Conservation (phyloP, 2,888 invertebrate genomes). For the Pristionchus arcanus region DNA sequence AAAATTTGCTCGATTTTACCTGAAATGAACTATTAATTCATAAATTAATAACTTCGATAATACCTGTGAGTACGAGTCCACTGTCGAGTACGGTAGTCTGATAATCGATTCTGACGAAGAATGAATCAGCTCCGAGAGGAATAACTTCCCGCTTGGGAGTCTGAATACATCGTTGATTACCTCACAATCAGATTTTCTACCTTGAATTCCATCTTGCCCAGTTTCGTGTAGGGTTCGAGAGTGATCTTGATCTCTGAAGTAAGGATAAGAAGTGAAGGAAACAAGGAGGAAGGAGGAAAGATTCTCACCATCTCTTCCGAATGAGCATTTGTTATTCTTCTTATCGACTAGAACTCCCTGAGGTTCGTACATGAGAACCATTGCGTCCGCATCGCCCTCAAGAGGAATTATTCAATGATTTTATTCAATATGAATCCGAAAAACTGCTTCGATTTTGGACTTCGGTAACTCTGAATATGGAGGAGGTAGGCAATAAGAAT, state of each 20-base stretch:
- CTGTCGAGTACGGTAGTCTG: slow-evolving; percentile 20
- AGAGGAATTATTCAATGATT: background rate
- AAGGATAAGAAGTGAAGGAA: background rate
- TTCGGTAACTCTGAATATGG: no score
- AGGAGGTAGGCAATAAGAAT: no score
- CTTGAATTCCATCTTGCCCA: slow-evolving; percentile 47
- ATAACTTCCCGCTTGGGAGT: background rate
- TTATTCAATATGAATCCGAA: background rate
- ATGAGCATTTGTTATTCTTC: slow-evolving; percentile 44
- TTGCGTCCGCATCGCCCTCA: background rate
- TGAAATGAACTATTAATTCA: background rate
- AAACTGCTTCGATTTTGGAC: no score
- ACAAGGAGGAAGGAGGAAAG: background rate
- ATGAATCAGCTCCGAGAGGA: background rate
- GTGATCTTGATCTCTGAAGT: slow-evolving; percentile 26
- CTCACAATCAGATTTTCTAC: background rate
- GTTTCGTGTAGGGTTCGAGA: slow-evolving; percentile 23
- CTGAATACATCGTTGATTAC: background rate
- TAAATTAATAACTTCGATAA: background rate
- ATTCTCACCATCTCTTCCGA: slow-evolving; percentile 36
- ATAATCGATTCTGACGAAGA: slow-evolving; percentile 8
- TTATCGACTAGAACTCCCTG: slow-evolving; percentile 38
- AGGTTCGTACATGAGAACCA: slow-evolving; percentile 12
- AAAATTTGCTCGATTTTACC: slow-evolving; percentile 41
- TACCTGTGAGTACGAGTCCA: slow-evolving; percentile 1